Base-by-base conservation (phyloP, 2,888 invertebrate species). In the Tineola bisselliella region DNA sequence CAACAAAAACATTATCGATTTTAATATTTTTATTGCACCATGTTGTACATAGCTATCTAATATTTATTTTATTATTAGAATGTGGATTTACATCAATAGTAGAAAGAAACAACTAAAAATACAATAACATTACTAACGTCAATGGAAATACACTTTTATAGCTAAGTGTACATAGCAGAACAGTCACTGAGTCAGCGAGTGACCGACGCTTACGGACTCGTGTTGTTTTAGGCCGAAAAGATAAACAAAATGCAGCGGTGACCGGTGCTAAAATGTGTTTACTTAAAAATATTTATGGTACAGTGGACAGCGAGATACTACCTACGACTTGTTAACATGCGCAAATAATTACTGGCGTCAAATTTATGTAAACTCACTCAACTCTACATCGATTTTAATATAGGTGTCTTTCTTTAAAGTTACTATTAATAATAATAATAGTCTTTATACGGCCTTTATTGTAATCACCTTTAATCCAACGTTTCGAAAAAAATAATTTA, bases 241-340 rank as follows among this genome's bases (percentile, higher is more conserved):
- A 70, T 81, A 87, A 86, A 87, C 86, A 86, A 65, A 70, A 71
- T 75, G 80, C 82, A 81, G 77, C 44, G 84, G 12, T 81, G 84
- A 81, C 84, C 82, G 78, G 76, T 80, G 81, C 81, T 82, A 82
- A 84, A 79, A 76, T 77, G 70, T 86, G 86, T 87, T 86, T 86
- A 73, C 77, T 68, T 73, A 74, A 71, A n/a, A 71, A 84, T 86
- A 86, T 86, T 87, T 86, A 87, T 84, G 79, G 78, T 76, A 76
- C 75, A 68, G 67, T 44, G 59, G 43, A 10, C 44, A 44, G 44
- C 43, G 44, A 58, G 58, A 59, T 59, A 59, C 59, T 57, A 15
- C 4, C 3, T 48, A 48, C 25, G 25, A 54, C 54, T 25, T 54
- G 77, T 75, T 73, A 75, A 73, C 78, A 74, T 76, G 67, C 72